Evolutionary conservation across 2,888 invertebrate species (phyloP).

Genomic region (Troides helena): DNA sequence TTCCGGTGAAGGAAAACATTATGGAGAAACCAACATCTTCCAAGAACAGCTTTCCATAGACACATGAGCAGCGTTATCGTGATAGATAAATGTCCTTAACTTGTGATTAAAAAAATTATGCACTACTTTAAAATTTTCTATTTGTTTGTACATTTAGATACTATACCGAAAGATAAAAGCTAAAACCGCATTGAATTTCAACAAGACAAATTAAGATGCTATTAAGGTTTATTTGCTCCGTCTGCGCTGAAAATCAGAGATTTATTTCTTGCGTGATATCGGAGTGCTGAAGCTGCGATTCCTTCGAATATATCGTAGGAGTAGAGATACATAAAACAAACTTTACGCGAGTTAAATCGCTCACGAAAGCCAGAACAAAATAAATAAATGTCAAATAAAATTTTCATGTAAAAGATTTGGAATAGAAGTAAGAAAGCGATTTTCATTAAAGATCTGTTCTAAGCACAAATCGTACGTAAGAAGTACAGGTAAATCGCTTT

Average conservation of each 20-base stretch:
- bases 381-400: neutral
- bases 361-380: neutral
- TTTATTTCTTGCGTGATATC: slow-evolving; percentile 1
- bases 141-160: no score
- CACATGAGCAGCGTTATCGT: no score
- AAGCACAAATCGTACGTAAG: slow-evolving; percentile 32
- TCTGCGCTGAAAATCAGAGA: neutral
- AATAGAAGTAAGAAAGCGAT: neutral
- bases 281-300: neutral
- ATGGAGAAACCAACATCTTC: no score
- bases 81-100: no score
- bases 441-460: slow-evolving; percentile 27
- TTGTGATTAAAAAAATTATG: no score
- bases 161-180: no score
- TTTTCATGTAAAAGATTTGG: neutral
- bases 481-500: slow-evolving; percentile 44
- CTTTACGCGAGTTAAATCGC: neutral
- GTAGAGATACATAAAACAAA: neutral
- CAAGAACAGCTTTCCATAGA: no score
- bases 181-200: neutral
- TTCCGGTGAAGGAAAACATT: no score
- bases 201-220: neutral
- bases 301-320: neutral
- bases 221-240: slow-evolving; percentile 1
- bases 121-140: no score